Conservation (phyloP, 2,888 invertebrate genomes). For the Philereme transversata region DNA sequence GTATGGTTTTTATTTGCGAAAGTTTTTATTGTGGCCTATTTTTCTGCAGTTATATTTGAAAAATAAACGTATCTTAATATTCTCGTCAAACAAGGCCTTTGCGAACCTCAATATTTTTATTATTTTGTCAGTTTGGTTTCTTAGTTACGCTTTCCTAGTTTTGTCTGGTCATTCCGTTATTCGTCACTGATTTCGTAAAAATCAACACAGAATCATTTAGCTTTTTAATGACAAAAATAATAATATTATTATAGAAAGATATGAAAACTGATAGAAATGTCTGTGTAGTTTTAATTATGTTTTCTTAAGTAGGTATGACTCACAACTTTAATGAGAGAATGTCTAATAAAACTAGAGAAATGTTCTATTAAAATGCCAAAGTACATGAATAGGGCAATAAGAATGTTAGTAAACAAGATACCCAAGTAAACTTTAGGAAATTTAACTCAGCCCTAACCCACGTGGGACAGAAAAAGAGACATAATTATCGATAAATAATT, state of each 20-base stretch:
- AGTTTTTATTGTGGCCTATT: too few species aligned
- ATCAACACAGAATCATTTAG: neutral
- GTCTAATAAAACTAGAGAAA: constrained; percentile 34
- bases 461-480: too few species aligned
- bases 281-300: constrained; percentile 1
- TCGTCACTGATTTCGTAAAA: constrained; percentile 2
- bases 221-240: neutral
- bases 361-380: constrained; percentile 19
- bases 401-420: neutral
- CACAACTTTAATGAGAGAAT: constrained; percentile 35
- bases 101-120: neutral
- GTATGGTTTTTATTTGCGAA: too few species aligned
- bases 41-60: too few species aligned
- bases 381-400: neutral
- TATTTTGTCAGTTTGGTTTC: neutral
- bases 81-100: too few species aligned
- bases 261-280: neutral
- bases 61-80: too few species aligned
- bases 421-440: too few species aligned
- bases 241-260: neutral
- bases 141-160: constrained; percentile 9
- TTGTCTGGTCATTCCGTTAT: constrained; percentile 7
- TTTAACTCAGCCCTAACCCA: too few species aligned
- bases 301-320: constrained; percentile 3
- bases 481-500: too few species aligned